Evolutionary conservation across 1,140 invertebrate species (phyloP).

Genomic region (Maniola jurtina): DNA sequence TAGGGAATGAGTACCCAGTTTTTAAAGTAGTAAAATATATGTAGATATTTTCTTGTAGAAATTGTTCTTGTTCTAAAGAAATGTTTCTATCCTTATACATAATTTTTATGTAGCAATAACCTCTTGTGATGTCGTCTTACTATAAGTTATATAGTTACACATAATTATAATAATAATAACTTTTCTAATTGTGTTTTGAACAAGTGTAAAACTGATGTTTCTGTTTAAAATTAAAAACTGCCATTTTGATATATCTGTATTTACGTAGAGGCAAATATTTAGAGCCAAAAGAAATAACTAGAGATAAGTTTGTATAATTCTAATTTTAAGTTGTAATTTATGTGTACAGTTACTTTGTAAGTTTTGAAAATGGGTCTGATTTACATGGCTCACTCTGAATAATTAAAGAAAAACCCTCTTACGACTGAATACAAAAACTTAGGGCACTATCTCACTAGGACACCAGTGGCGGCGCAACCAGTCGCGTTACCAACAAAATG

Average conservation of each 20-base stretch:
- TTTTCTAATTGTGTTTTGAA: too few species aligned
- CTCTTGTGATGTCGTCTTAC: slow-evolving; percentile 11
- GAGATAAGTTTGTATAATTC: neutral
- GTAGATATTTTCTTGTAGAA: slow-evolving; percentile 9
- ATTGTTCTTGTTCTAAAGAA: slow-evolving; percentile 11
- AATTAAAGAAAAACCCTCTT: neutral
- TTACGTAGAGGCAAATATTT: neutral
- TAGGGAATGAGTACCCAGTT: too few species aligned
- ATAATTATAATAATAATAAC: too few species aligned
- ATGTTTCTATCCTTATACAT: slow-evolving; percentile 3
- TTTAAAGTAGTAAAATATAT: neutral
- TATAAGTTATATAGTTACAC: too few species aligned
- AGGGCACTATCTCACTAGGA: too few species aligned
- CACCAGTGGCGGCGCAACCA: too few species aligned
- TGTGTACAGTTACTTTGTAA: slow-evolving; percentile 49
- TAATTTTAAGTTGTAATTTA: slow-evolving; percentile 45
- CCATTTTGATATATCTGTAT: slow-evolving; percentile 17
- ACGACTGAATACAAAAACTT: too few species aligned
- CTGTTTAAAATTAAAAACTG: too few species aligned
- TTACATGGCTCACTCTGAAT: neutral
- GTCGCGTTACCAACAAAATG: too few species aligned
- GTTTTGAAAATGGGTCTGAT: neutral
- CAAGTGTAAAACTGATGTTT: too few species aligned
- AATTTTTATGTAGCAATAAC: neutral
- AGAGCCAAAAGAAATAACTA: neutral